phyloP scores from a whole-genome alignment of 2,888 invertebrate species.

The Mayetiola destructor region DNA sequence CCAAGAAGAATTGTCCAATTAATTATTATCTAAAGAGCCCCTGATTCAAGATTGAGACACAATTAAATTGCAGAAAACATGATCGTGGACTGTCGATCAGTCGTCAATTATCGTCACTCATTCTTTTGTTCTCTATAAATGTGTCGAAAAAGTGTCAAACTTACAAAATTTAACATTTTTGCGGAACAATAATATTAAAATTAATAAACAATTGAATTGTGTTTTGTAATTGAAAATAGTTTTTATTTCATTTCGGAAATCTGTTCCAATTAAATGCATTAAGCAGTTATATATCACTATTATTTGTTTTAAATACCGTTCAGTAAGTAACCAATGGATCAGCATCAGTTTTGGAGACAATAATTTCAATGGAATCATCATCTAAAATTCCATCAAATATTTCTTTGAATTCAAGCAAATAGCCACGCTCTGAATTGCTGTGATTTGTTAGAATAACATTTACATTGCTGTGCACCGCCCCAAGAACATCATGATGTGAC shows the following conservation, averaged over 20 bases:
- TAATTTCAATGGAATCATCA: slow-evolving; percentile 43
- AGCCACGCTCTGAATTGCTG: slow-evolving; percentile 87
- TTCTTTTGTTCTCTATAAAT: too few species aligned
- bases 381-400: slow-evolving; percentile 25
- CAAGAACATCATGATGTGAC: slow-evolving; percentile 86
- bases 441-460: slow-evolving; percentile 83
- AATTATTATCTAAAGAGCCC: too few species aligned
- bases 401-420: slow-evolving; percentile 44
- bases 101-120: too few species aligned
- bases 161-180: not conserved
- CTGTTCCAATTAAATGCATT: too few species aligned
- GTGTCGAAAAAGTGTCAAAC: too few species aligned
- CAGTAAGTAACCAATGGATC: slow-evolving; percentile 64
- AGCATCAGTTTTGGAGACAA: slow-evolving; percentile 55
- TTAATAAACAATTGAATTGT: not conserved
- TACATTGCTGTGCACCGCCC: slow-evolving; percentile 63
- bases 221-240: not conserved
- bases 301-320: too few species aligned
- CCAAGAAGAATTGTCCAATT: too few species aligned
- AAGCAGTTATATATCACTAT: too few species aligned
- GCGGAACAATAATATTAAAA: not conserved
- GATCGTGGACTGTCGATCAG: too few species aligned
- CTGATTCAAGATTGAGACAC: too few species aligned
- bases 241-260: too few species aligned
- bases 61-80: too few species aligned